A percentile compares a stretch with the other conserved stretches of the same genome.
These are phyloP conservation scores for Lycodopsis pacificus DNA, from an alignment of 2,797 vertebrate species.

Conservation along the genomic window DNA sequence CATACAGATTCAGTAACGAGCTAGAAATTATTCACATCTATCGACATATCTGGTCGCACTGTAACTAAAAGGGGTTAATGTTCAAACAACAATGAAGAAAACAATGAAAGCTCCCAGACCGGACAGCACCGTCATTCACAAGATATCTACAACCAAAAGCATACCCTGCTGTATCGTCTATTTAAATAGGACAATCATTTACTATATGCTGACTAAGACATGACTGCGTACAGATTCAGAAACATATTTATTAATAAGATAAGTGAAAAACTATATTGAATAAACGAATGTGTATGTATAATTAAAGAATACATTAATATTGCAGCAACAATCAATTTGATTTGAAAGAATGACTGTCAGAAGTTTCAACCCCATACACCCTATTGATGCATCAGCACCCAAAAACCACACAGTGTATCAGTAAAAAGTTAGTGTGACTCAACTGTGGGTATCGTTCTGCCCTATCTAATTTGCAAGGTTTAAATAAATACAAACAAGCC, in stretches of 20 bases:
- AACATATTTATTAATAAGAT: slow-evolving; percentile 10
- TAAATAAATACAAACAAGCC: no score
- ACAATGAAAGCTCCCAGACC: neutral
- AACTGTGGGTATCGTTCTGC: neutral
- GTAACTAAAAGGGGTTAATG: neutral
- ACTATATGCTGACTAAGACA: neutral
- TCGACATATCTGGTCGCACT: neutral
- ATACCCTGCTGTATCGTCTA: neutral
- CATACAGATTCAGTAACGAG: slow-evolving; percentile 35
- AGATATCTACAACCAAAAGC: neutral
- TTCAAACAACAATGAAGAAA: neutral
- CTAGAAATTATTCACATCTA: slow-evolving; percentile 14
- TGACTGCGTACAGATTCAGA: slow-evolving; percentile 38
- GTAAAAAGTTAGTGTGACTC: neutral
- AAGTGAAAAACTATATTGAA: no score
- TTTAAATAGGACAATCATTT: neutral
- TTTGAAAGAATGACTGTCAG: neutral
- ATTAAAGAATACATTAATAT: neutral
- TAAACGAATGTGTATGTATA: neutral
- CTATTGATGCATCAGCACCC: neutral
- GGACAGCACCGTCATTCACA: neutral
- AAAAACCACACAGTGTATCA: neutral
- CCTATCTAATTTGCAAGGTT: neutral
- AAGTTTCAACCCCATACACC: neutral
- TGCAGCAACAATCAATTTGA: neutral